A percentile compares a stretch with the other conserved stretches of the same genome.
These are phyloP conservation scores for Eumeta japonica DNA, from an alignment of 1,140 invertebrate species.

Conservation along the genomic window DNA sequence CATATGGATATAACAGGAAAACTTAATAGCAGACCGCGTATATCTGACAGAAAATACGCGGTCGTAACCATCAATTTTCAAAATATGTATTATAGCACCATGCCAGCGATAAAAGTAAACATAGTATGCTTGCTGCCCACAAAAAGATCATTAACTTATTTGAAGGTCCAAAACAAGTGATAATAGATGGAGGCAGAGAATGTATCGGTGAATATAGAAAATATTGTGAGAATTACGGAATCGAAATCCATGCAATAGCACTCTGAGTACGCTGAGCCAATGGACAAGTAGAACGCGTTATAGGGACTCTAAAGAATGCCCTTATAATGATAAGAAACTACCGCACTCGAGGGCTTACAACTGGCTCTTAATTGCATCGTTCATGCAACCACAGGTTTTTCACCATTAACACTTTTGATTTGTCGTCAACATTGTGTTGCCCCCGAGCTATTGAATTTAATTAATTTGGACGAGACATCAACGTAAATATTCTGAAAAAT, in stretches of 20 bases:
- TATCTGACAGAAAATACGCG: constrained; percentile 5
- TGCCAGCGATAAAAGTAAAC: no score
- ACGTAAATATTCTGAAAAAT: background rate
- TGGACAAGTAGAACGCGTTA: constrained; percentile 4
- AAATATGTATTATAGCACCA: no score
- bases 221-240: constrained; percentile 1
- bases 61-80: constrained; percentile 5
- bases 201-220: background rate
- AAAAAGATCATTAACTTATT: background rate
- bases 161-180: constrained; percentile 3
- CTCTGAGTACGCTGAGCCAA: constrained; percentile 1
- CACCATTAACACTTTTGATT: background rate
- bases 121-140: constrained; percentile 6
- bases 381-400: background rate
- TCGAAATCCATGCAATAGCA: no score
- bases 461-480: background rate
- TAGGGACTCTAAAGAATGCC: background rate
- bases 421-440: background rate
- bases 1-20: constrained; percentile 7
- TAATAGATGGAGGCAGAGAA: background rate
- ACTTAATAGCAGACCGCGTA: constrained; percentile 1
- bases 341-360: background rate
- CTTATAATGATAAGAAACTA: background rate
- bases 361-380: constrained; percentile 4
- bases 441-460: background rate